Conservation (phyloP, 2,888 invertebrate species). For the Epsilonema sp. region DNA sequence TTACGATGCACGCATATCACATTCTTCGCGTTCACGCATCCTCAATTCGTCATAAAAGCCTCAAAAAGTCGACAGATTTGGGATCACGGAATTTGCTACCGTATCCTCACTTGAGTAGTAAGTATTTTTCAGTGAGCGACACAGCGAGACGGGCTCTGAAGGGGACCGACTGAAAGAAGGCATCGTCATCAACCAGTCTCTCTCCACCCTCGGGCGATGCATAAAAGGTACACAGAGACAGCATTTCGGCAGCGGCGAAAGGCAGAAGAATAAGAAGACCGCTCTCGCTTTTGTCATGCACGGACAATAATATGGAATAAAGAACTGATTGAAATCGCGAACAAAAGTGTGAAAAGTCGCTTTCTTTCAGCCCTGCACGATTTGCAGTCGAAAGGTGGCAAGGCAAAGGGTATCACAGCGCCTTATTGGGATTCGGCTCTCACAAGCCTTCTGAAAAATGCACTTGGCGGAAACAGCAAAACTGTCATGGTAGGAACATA, state of each 20-base stretch:
- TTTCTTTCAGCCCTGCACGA: constrained; percentile 19
- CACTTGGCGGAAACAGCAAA: constrained; percentile 41
- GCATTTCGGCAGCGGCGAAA: neutral
- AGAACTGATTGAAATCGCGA: too few relatives aligned
- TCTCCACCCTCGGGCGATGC: constrained; percentile 38
- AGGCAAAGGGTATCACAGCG: constrained; percentile 27
- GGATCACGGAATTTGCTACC: neutral
- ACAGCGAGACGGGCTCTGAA: constrained; percentile 38
- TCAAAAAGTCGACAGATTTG: too few relatives aligned
- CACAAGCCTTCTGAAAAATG: constrained; percentile 40
- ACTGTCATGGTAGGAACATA: constrained; percentile 40
- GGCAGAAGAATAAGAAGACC: too few relatives aligned
- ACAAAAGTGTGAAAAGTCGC: too few relatives aligned
- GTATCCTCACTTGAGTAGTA: neutral
- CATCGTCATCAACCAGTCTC: constrained; percentile 40
- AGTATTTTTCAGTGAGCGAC: constrained; percentile 35
- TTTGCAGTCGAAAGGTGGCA: constrained; percentile 25
- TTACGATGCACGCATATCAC: too few relatives aligned
- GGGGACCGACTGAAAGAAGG: constrained; percentile 41
- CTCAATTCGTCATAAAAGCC: too few relatives aligned
- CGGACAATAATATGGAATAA: too few relatives aligned
- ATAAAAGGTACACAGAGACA: constrained; percentile 20
- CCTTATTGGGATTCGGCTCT: constrained; percentile 40
- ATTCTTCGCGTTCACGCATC: too few relatives aligned
- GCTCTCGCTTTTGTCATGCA: too few relatives aligned